Evolutionary conservation across 1,140 invertebrate species (phyloP), one percentile per base, ranked within the genome.

Genomic region (Vollenhovia emeryi): DNA sequence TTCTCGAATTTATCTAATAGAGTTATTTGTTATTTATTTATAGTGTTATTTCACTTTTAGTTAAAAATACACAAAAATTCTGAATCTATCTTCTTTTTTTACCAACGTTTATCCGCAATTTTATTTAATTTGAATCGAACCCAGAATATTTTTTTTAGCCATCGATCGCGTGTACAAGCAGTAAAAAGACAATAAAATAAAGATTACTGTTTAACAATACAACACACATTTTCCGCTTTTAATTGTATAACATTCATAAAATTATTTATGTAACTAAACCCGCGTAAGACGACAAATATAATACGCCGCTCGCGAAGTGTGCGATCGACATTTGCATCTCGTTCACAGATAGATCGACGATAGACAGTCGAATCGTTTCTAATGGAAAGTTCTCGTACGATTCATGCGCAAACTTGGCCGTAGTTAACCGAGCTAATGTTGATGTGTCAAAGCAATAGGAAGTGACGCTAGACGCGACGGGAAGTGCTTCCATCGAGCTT

Each of bases 351-450:
- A 15, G n/a, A 52, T n/a, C 1, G 45, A 64, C n/a, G 30, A 33
- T 33, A 27, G 33, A 30, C 13, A 27, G 45, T 74, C n/a, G 40
- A 59, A 48, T 85, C 57, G 66, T 36, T 50, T 59, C 36, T n/a
- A 33, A 33, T 43, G 11, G 60, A 24, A 80, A 87, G 59, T 57
- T 52, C 45, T 48, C 21, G 52, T 24, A 50, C 33, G 33, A 43
- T 69, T 71, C 15, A 36, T 21, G 33, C 24, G 33, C 30, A 80
- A 87, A 89, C 27, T 89, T 71, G 36, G 66, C 69, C 55, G 59
- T 75, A 75, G 73, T 87, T 85, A 89, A 89, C 48, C 55, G 85
- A 87, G 73, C 75, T 74, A 89, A 80, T 80, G 30, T 57, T 33
- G 78, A 86, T 15, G 43, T 48, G 78, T 45, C 15, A 27, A 73